These are phyloP conservation scores for Pissodes strobi DNA, from an alignment of 1,140 invertebrate genomes.

Conservation along the genomic window DNA sequence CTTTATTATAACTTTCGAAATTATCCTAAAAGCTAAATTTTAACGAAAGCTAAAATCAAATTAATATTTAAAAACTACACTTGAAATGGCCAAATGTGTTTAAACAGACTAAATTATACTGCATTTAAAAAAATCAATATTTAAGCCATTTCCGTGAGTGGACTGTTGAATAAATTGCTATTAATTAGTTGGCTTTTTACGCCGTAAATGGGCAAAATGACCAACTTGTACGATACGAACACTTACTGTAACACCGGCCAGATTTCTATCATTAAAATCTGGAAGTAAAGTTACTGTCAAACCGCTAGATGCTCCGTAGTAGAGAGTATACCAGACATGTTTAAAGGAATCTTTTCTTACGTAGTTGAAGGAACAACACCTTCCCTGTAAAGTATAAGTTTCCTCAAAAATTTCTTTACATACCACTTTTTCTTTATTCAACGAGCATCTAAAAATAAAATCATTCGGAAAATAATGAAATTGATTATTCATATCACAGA, in stretches of 20 bases:
- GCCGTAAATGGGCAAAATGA: no score
- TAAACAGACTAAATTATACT: no score
- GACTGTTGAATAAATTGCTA: no score
- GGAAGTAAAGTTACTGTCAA: background rate
- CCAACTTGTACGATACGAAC: no score
- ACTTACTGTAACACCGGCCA: conserved; percentile 3
- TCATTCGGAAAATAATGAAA: background rate
- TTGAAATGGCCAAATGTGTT: no score
- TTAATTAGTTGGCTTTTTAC: no score
- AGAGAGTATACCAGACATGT: background rate
- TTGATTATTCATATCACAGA: background rate
- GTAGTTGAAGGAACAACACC: conserved; percentile 16
- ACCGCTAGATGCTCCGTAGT: background rate
- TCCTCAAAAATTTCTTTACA: conserved; percentile 10
- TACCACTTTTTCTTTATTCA: conserved; percentile 2
- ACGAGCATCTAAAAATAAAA: conserved; percentile 10
- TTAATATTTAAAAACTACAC: no score
- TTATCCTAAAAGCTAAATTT: no score
- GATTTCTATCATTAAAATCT: background rate
- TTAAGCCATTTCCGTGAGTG: no score
- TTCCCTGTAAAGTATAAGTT: background rate
- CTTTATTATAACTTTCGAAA: no score
- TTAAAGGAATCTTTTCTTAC: background rate
- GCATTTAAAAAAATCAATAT: no score
- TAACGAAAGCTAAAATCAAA: no score